These are phyloP conservation scores for Polydesmus complanatus DNA, from an alignment of 2,888 invertebrate species.

Conservation along the genomic window DNA sequence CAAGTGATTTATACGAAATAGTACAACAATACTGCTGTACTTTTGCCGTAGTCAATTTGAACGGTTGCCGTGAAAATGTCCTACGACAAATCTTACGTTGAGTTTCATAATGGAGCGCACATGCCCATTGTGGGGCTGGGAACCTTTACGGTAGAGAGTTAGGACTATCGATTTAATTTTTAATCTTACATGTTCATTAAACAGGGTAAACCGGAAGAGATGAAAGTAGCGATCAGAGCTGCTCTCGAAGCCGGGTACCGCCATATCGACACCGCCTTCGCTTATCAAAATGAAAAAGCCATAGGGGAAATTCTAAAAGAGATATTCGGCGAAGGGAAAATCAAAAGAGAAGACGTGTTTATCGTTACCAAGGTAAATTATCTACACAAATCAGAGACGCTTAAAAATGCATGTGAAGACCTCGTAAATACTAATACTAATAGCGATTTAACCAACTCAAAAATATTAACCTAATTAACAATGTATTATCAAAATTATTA, in stretches of 20 bases:
- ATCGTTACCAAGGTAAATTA: conserved; percentile 32
- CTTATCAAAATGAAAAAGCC: conserved; percentile 30
- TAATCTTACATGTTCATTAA: no score
- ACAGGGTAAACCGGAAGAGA: conserved; percentile 28
- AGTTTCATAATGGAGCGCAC: conserved; percentile 7
- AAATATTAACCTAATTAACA: no score
- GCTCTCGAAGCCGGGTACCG: conserved; percentile 31
- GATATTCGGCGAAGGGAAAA: conserved; percentile 25
- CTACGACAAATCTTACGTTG: conserved; percentile 3
- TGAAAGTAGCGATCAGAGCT: conserved; percentile 27
- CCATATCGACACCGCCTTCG: conserved; percentile 30
- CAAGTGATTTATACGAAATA: no score
- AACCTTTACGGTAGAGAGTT: not conserved
- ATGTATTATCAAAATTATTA: no score
- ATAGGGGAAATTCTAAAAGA: conserved; percentile 30
- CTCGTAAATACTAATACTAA: no score
- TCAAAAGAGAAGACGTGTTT: conserved; percentile 31
- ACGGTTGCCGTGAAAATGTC: no score
- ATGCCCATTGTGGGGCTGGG: conserved; percentile 11
- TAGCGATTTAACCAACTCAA: no score
- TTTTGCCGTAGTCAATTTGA: no score
- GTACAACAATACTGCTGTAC: no score
- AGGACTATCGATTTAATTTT: not conserved
- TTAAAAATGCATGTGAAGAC: no score
- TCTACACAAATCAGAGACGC: no score